A percentile compares a stretch with the other conserved stretches of the same genome.
phyloP scores from a whole-genome alignment of 35 echinoderm and acorn worm genomes.

The Lytechinus variegatus region DNA sequence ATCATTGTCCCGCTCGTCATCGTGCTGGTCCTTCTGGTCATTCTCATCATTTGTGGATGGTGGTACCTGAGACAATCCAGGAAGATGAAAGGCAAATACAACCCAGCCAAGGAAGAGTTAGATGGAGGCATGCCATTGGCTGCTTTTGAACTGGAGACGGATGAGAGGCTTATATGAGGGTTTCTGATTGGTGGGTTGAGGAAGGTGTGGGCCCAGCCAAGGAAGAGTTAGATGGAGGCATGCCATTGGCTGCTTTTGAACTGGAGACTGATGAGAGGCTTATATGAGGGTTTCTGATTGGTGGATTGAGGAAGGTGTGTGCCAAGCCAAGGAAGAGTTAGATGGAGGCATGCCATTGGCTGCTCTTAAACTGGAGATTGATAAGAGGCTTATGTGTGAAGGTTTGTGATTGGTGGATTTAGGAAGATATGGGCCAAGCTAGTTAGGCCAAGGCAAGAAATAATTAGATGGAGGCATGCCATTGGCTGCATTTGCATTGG shows the following conservation, averaged over 20 bases:
- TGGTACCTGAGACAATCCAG: constrained; percentile 83
- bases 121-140: constrained; percentile 74
- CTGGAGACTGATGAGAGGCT: constrained; percentile 85
- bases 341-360: constrained; percentile 74
- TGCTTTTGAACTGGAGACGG: constrained; percentile 87
- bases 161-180: constrained; percentile 77
- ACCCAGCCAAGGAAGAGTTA: constrained; percentile 82
- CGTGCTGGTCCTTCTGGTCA: constrained; percentile 61
- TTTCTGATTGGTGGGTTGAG: neutral
- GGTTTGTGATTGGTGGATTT: neutral
- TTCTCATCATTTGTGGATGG: constrained; percentile 69
- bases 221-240: constrained; percentile 64
- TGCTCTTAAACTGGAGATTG: constrained; percentile 85
- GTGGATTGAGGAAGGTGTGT: constrained; percentile 29
- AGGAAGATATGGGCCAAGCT: constrained; percentile 43
- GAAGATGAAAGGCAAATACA: constrained; percentile 97
- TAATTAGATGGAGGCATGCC: constrained; percentile 70
- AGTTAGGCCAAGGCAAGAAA: constrained; percentile 67
- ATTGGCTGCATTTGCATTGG: constrained; percentile 78
- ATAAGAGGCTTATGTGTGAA: constrained; percentile 74
- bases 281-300: constrained; percentile 45
- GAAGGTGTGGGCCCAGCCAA: constrained; percentile 59
- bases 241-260: constrained; percentile 82
- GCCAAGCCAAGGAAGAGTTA: constrained; percentile 75
- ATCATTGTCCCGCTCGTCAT: constrained; percentile 67